A percentile compares a stretch with the other conserved stretches of the same genome.
phyloP scores from a whole-genome alignment of 2,888 invertebrate genomes.

The Dolichomitus sp. region DNA sequence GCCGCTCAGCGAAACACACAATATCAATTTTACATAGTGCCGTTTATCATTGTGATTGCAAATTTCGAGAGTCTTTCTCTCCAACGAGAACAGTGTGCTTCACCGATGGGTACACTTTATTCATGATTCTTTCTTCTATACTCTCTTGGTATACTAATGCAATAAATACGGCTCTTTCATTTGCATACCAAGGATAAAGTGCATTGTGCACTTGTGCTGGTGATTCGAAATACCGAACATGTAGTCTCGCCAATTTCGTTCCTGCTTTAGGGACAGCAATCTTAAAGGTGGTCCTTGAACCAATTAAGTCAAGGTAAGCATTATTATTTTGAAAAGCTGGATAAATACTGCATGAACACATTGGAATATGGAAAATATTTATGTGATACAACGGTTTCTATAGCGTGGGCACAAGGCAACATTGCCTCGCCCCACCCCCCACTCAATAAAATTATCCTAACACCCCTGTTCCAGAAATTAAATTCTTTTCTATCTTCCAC shows the following conservation, averaged over 20 bases:
- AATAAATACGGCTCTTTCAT: slow-evolving; percentile 44
- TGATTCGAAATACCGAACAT: slow-evolving; percentile 4
- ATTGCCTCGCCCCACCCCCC: no score
- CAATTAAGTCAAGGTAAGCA: no score
- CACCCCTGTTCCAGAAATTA: no score
- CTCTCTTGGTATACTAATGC: slow-evolving; percentile 16
- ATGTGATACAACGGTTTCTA: no score
- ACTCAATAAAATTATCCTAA: no score
- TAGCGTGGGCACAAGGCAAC: no score
- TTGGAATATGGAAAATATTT: no score
- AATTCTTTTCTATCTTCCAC: no score
- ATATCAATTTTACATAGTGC: slow-evolving; percentile 66
- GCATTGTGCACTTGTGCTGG: neutral
- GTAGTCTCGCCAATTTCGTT: neutral
- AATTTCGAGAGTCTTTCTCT: slow-evolving; percentile 41
- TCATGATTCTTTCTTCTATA: slow-evolving; percentile 40
- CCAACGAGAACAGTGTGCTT: slow-evolving; percentile 22
- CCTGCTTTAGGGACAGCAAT: neutral
- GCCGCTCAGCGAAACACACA: slow-evolving; percentile 57
- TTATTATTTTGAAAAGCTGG: no score
- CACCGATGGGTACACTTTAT: slow-evolving; percentile 37
- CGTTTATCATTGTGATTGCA: slow-evolving; percentile 66
- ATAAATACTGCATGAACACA: no score
- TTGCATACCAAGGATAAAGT: slow-evolving; percentile 17
- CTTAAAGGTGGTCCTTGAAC: neutral